Conservation (phyloP, 2,113 vertebrate species). For the Actenoides lindsayi region DNA sequence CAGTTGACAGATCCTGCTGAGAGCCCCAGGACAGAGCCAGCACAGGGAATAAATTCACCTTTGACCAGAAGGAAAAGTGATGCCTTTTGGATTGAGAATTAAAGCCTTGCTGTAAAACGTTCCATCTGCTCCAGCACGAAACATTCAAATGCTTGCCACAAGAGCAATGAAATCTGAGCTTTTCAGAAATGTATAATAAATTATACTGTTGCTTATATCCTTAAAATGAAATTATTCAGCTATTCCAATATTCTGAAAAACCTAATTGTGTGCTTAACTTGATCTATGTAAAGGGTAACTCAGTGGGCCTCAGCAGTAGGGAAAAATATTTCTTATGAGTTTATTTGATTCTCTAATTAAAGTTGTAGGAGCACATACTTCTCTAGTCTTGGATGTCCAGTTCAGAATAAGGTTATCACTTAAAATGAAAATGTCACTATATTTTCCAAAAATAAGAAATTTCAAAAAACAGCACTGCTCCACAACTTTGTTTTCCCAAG, state of each 20-base stretch:
- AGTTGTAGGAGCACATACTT: background rate
- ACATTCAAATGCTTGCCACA: background rate
- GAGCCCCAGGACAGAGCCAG: slow-evolving; percentile 54
- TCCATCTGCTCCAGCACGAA: slow-evolving; percentile 59
- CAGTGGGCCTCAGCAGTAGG: background rate
- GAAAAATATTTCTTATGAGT: background rate
- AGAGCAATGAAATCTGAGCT: background rate
- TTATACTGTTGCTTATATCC: slow-evolving; percentile 11
- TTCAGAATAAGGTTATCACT: background rate
- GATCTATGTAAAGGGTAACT: background rate
- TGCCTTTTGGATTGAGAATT: slow-evolving; percentile 54
- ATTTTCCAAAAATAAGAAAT: background rate
- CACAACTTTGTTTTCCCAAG: background rate
- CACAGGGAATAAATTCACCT: slow-evolving; percentile 69
- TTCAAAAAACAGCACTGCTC: background rate
- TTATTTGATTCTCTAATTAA: background rate
- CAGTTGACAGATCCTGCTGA: slow-evolving; percentile 59
- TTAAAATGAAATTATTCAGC: slow-evolving; percentile 16
- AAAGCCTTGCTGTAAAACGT: slow-evolving; percentile 1
- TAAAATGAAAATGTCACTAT: background rate
- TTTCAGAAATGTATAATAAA: slow-evolving; percentile 33
- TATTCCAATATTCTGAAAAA: background rate
- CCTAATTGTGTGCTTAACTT: background rate
- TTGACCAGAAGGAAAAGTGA: slow-evolving; percentile 57
- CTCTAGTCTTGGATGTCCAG: background rate